Base-by-base conservation (phyloP, 2,797 vertebrate genomes). In the Characodon lateralis region DNA sequence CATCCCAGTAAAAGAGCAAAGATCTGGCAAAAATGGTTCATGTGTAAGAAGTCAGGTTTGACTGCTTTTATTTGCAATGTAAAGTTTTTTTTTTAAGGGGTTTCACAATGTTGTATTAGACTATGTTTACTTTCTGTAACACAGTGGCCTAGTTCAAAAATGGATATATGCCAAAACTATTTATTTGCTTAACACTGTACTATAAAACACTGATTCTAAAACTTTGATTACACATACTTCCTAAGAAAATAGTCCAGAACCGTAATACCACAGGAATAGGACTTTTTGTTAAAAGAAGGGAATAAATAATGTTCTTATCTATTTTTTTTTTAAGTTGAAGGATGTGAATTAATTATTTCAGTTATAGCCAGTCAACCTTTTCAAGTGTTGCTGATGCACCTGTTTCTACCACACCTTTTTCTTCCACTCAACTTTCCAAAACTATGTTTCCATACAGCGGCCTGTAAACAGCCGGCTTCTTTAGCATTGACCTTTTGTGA, bases 1-100 rank as follows among this genome's bases (percentile, higher is more conserved):
- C 73, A 85, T 89, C 71, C 69, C 65, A 83, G 80, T 85, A 79
- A 87, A 82, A 59, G 9, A 58, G 63, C 41, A 48, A 76, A 78
- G 80, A 63, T 83, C 74, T 81, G 72, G 35, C 58, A 71, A 51
- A 75, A 66, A 20, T n/a, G 16, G 22, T 58, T 12, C 16, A 65
- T 77, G 76, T 48, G 51, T 55, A 43, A 41, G 50, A 70, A 53
- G 78, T 83, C 53, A 43, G 31, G 26, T 65, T 70, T 83, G 0
- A 61, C 24, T 55, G 66, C 3, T 71, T 41, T 70, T 28, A 56
- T 16, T 7, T 50, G 3, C 24, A 48, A n/a, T 14, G 24, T 13
- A 24, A 26, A 1, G 9, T 35, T 65, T 24, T 51, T 24, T 51
- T 24, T 18, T 26, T 24, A 43, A 68, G 20, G 31, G 31, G 55